Conservation (phyloP, 2,113 vertebrate species). For the Archilochus colubris region DNA sequence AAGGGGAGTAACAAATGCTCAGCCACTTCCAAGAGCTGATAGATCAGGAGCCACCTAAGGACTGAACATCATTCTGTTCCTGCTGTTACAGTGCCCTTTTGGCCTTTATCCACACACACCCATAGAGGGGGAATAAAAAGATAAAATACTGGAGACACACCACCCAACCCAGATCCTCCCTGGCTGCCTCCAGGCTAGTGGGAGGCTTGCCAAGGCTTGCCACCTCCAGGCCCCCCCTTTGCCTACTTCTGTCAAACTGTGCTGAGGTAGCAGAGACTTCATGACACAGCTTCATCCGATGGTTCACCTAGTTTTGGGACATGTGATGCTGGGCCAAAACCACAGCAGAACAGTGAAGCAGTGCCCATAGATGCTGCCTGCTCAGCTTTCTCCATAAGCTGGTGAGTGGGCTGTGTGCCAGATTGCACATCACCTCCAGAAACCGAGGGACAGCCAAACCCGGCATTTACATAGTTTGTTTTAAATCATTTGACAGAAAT, state of each 20-base stretch:
- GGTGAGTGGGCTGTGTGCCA: not conserved
- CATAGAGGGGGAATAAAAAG: not conserved
- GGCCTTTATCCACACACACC: not conserved
- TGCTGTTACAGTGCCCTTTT: not conserved
- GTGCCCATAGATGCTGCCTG: not conserved
- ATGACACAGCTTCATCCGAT: fast-evolving
- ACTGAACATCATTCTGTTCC: not conserved
- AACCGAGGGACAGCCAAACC: not conserved
- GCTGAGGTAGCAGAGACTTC: not conserved
- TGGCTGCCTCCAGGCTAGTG: not conserved
- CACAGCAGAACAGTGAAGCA: fast-evolving
- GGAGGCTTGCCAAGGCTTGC: not conserved
- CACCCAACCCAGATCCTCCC: too few species aligned
- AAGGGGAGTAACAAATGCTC: fast-evolving
- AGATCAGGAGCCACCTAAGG: not conserved
- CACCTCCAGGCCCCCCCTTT: fast-evolving
- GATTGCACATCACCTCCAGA: not conserved
- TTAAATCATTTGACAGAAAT: not conserved
- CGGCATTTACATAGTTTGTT: not conserved
- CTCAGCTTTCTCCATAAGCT: not conserved
- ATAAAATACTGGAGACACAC: fast-evolving
- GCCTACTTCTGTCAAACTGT: not conserved
- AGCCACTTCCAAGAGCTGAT: not conserved
- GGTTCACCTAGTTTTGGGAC: not conserved
- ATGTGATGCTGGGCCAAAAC: not conserved